Evolutionary conservation across 2,888 invertebrate genomes (phyloP).

Genomic region (Ennomos quercinarius): DNA sequence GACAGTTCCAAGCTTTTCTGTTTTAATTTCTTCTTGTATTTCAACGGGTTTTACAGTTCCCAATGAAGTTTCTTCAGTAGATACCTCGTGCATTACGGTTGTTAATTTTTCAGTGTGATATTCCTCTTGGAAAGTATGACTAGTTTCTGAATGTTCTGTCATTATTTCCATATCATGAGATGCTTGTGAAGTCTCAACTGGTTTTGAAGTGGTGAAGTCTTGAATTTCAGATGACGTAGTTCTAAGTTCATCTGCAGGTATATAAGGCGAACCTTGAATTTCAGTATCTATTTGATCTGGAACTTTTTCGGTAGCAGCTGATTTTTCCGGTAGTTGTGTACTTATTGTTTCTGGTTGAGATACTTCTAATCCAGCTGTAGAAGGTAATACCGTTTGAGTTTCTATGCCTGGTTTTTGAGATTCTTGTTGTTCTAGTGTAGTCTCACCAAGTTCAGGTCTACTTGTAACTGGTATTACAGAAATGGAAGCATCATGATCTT

Average conservation of each 20-base stretch:
- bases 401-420: conserved; percentile 4
- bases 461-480: neutral
- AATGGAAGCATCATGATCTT: neutral
- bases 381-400: neutral
- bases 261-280: conserved; percentile 10
- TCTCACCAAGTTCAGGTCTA: conserved; percentile 7
- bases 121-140: conserved; percentile 14
- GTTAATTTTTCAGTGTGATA: conserved; percentile 11
- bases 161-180: conserved; percentile 14
- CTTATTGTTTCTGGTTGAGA: conserved; percentile 11
- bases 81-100: neutral
- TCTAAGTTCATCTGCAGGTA: conserved; percentile 17
- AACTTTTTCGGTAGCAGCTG: conserved; percentile 7
- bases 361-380: neutral
- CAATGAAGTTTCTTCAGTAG: conserved; percentile 1
- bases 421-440: conserved; percentile 4
- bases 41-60: conserved; percentile 2
- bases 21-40: conserved; percentile 12
- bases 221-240: conserved; percentile 15
- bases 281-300: conserved; percentile 8
- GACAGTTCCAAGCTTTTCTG: conserved; percentile 8
- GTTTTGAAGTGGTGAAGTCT: conserved; percentile 24
- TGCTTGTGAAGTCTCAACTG: conserved; percentile 11
- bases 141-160: conserved; percentile 23
- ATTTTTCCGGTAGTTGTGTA: conserved; percentile 19